Evolutionary conservation across 37 sponge, comb jelly and placozoan species (phyloP), one percentile per base, ranked within the genome.

Genomic region (Agelas oroides): DNA sequence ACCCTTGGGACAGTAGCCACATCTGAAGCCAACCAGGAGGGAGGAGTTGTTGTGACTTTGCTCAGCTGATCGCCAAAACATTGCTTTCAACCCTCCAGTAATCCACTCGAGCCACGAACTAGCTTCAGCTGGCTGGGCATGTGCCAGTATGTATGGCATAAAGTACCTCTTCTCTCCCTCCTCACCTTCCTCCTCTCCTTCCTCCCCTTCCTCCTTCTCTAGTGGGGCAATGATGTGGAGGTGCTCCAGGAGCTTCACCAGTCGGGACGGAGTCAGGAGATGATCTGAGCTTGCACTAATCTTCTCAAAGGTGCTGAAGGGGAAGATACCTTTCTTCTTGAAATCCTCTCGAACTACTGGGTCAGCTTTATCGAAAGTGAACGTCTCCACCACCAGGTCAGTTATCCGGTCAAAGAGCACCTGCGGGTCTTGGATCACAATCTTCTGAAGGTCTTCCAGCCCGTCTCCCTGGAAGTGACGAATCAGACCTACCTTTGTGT

Each of bases 381-480:
- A 72, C 2, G 73, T 72, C 21, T 41, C 37, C 28, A 72, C 53
- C 32, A 72, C 53, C 11, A 72, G 23, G n/a, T 72, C 73, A 46
- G 73, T 72, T 8, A 40, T 46, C 23, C 5, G 5, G 73, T 72
- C 73, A 40, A 72, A 72, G n/a, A 72, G 16, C 3, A 30, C 6
- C 73, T 72, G 73, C 3, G 73, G 73, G 37, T 72, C 73, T 72
- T 38, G 37, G 46, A 72, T 53, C n/a, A 72, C 73, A 40, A 72
- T 52, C 18, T 72, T 27, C 23, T 21, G 23, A 13, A 72, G 53
- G 12, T 72, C 30, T 38, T 39, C 46, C 19, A 72, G 21, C 37
- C 37, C 53, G 6, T 46, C 46, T 46, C 46, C 46, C 21, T 21
- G 46, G 73, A 53, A 72, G 30, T 72, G n/a, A 17, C 73, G 73